Evolutionary conservation across 2,113 vertebrate species (phyloP), one percentile per base, ranked within the genome.

Genomic region (Channa maculata): DNA sequence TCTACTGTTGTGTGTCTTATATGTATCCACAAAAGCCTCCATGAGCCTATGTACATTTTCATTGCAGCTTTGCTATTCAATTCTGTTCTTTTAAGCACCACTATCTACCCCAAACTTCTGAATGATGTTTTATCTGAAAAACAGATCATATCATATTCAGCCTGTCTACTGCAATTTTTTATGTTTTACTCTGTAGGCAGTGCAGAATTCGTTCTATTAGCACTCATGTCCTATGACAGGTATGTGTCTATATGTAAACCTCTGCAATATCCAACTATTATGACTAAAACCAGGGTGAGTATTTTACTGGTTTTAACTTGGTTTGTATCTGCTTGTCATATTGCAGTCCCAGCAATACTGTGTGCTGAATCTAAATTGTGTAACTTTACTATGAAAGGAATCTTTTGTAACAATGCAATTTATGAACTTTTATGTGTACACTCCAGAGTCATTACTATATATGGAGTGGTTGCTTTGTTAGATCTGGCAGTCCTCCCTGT

Each of bases 231-330:
- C 2, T 79, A 65, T 41, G 77, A 79, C 37, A 61, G 77, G n/a
- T 79, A 72, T 43, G 69, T 79, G 36, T 24, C 24, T 24, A 24
- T 79, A 59, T 72, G 69, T 66, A 65, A 79, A 65, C 77, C 77
- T 44, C 62, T 79, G 41, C 49, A 72, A 37, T 79, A 79, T 66
- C 15, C 43, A 59, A 62, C 3, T 43, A 73, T 54, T 5, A 55
- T 79, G 77, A 62, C 8, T 3, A 68, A 33, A 41, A 14, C 7
- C 3, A 68, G 6, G 3, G 57, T 76, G 1, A 62, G 0, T 4
- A 9, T 67, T 1, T 10, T 68, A 0, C 2, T 76, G 46, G 0
- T 10, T 37, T 13, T 60, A 1, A 14, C 73, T 10, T 76, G 63
- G 73, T 9, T 68, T 38, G 0, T 60, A 3, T 65, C 73, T 10